Evolutionary conservation across 2,888 invertebrate genomes (phyloP).

Genomic region (Agriotes lineatus): DNA sequence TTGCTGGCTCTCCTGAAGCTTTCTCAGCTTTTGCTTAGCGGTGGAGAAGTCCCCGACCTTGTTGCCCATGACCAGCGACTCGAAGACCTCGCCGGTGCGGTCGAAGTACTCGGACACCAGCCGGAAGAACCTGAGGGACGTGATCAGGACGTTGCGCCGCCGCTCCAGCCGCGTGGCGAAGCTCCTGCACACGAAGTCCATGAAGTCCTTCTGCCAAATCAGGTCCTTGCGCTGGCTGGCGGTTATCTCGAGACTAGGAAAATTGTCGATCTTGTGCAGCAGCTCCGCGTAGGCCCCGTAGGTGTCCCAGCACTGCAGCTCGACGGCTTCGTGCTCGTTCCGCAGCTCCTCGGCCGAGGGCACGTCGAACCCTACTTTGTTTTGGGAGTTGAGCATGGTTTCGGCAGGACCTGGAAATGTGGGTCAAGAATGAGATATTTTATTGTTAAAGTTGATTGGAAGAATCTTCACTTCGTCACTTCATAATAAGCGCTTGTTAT

Average conservation of each 20-base stretch:
- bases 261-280: conserved; percentile 76
- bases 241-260: conserved; percentile 66
- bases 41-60: conserved; percentile 71
- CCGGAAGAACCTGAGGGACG: conserved; percentile 81
- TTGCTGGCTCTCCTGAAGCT: conserved; percentile 73
- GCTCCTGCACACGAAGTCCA: conserved; percentile 85
- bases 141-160: conserved; percentile 79
- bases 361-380: conserved; percentile 80
- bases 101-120: conserved; percentile 81
- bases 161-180: conserved; percentile 82
- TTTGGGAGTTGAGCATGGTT: conserved; percentile 77
- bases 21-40: conserved; percentile 70
- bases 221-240: conserved; percentile 71
- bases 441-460: no score
- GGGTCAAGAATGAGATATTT: no score
- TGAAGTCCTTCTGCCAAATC: conserved; percentile 80
- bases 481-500: no score
- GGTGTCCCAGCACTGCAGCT: conserved; percentile 82
- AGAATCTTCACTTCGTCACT: no score
- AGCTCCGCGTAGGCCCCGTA: conserved; percentile 84
- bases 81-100: conserved; percentile 76
- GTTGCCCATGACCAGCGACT: conserved; percentile 74
- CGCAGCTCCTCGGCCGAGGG: conserved; percentile 79
- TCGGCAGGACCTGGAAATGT: conserved; percentile 85
- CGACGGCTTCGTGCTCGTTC: conserved; percentile 80